Evolutionary conservation across 1,140 invertebrate genomes (phyloP).

Genomic region (Trichogramma pretiosum): DNA sequence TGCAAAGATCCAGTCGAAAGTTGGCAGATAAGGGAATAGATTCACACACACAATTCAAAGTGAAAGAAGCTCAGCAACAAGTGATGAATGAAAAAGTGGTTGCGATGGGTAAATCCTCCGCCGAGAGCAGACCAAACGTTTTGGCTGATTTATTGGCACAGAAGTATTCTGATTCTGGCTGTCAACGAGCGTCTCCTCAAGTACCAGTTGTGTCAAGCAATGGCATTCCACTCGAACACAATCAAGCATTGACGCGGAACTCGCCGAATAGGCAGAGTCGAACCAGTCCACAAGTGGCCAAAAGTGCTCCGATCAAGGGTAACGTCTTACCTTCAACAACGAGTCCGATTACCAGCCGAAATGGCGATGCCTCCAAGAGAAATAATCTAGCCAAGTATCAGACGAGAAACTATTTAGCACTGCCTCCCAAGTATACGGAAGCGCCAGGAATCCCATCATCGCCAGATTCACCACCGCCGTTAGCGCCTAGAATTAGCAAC

Average conservation of each 20-base stretch:
- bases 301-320: constrained; percentile 3
- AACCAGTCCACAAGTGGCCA: constrained; percentile 40
- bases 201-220: constrained; percentile 22
- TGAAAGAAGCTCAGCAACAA: no score
- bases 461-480: constrained; percentile 33
- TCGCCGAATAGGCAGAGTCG: no score
- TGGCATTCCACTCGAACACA: no score
- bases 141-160: constrained; percentile 35
- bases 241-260: no score
- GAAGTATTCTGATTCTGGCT: constrained; percentile 34
- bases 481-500: constrained; percentile 33
- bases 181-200: constrained; percentile 32
- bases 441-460: constrained; percentile 25
- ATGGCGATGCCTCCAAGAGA: constrained; percentile 7
- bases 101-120: constrained; percentile 32
- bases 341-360: neutral
- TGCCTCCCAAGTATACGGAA: constrained; percentile 33
- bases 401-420: constrained; percentile 31
- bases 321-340: neutral
- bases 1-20: constrained; percentile 30
- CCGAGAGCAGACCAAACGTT: constrained; percentile 20
- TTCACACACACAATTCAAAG: no score
- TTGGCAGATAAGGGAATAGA: no score
- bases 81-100: constrained; percentile 45
- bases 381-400: constrained; percentile 37